These are phyloP conservation scores for Eupithecia dodoneata DNA, from an alignment of 2,888 invertebrate genomes.

Conservation along the genomic window DNA sequence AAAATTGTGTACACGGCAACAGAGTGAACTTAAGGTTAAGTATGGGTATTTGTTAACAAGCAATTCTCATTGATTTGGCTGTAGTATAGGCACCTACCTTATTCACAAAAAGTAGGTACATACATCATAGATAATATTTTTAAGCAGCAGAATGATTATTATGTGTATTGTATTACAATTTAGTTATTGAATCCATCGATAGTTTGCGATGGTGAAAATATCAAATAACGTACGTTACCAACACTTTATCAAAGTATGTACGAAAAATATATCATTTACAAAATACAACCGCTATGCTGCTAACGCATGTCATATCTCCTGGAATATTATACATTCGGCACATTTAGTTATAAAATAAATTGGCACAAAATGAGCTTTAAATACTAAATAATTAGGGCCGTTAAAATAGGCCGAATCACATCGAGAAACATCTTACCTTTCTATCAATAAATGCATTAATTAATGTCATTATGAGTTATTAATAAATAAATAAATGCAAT, in stretches of 20 bases:
- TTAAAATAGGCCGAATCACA: slow-evolving; percentile 52
- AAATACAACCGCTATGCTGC: background rate
- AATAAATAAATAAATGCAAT: background rate
- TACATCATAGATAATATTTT: no score
- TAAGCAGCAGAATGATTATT: no score
- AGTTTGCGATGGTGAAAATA: background rate
- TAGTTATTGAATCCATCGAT: no score
- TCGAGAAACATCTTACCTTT: slow-evolving; percentile 28
- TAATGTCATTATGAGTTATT: background rate
- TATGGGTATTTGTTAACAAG: no score
- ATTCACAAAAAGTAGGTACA: no score
- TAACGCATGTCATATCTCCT: background rate
- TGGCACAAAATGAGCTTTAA: slow-evolving; percentile 57
- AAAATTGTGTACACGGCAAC: no score
- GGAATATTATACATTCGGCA: slow-evolving; percentile 51
- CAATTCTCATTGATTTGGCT: no score
- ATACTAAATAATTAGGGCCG: slow-evolving; percentile 33
- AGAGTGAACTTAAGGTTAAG: no score
- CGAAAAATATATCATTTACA: slow-evolving; percentile 3
- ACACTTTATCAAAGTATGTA: background rate
- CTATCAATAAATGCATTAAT: background rate
- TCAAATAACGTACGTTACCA: background rate
- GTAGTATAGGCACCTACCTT: no score
- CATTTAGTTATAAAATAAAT: slow-evolving; percentile 52
- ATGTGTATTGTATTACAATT: no score